phyloP scores from a whole-genome alignment of 2,888 invertebrate genomes.

The Kuschelorhynchus macadamiae region DNA sequence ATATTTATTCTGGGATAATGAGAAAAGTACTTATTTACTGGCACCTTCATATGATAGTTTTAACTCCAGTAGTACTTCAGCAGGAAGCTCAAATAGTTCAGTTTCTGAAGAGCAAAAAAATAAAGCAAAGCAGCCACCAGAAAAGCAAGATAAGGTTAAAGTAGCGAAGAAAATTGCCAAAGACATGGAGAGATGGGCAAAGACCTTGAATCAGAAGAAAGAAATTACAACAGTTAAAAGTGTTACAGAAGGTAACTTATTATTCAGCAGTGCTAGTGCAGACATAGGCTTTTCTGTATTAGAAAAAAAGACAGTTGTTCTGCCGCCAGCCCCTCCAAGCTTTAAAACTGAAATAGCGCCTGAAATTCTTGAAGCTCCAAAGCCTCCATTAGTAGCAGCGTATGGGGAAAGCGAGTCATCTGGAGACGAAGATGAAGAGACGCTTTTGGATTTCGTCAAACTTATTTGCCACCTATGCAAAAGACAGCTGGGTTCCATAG shows the following conservation, averaged over 20 bases:
- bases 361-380: conserved; percentile 48
- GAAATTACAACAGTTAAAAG: conserved; percentile 71
- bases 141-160: conserved; percentile 94
- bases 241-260: conserved; percentile 52
- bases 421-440: conserved; percentile 77
- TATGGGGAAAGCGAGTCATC: conserved; percentile 81
- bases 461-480: conserved; percentile 96
- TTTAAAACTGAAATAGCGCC: conserved; percentile 53
- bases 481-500: conserved; percentile 91
- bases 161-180: conserved; percentile 98
- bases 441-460: conserved; percentile 89
- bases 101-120: conserved; percentile 51
- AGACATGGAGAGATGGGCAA: conserved; percentile 96
- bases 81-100: conserved; percentile 5
- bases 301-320: conserved; percentile 75
- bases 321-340: conserved; percentile 34
- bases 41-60: conserved; percentile 65
- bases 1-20: conserved; percentile 96
- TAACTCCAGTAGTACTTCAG: conserved; percentile 5
- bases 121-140: conserved; percentile 69
- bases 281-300: conserved; percentile 95
- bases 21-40: conserved; percentile 75
- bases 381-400: conserved; percentile 78
- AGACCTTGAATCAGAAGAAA: conserved; percentile 96
- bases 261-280: conserved; percentile 78